These are phyloP conservation scores for Hybognathus amarus DNA, from an alignment of 2,797 vertebrate genomes.

Conservation along the genomic window DNA sequence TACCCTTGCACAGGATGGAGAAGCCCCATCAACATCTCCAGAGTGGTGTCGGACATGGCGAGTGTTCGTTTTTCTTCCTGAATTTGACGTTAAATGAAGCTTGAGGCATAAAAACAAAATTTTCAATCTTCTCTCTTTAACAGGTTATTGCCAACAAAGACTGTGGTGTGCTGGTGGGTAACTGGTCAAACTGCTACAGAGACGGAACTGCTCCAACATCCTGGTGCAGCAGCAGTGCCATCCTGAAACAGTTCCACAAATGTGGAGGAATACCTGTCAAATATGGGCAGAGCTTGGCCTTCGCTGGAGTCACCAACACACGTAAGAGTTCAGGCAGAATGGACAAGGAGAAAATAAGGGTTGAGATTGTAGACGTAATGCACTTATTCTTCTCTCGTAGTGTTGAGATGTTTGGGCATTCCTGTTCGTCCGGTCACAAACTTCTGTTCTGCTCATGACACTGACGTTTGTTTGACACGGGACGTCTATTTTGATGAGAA, in stretches of 20 bases:
- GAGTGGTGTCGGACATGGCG: conserved; percentile 88
- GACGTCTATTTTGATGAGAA: conserved; percentile 90
- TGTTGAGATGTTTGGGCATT: conserved; percentile 84
- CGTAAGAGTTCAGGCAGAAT: conserved; percentile 59
- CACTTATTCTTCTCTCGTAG: not conserved
- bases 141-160: conserved; percentile 88
- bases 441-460: conserved; percentile 94
- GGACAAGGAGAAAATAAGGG: not conserved
- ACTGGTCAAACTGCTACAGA: conserved; percentile 85
- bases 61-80: conserved; percentile 52
- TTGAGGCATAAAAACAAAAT: not conserved
- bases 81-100: not conserved
- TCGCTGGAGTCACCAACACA: conserved; percentile 84
- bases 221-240: conserved; percentile 89
- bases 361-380: not conserved
- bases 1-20: conserved; percentile 79
- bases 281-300: conserved; percentile 92
- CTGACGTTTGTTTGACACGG: conserved; percentile 88
- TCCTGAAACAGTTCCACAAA: conserved; percentile 80
- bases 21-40: conserved; percentile 81
- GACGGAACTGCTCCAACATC: conserved; percentile 81
- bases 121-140: not conserved
- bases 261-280: conserved; percentile 75
- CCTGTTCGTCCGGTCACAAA: conserved; percentile 89
- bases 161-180: conserved; percentile 83